These are phyloP conservation scores for Oligia strigilis DNA, from an alignment of 2,888 invertebrate genomes.

Conservation along the genomic window DNA sequence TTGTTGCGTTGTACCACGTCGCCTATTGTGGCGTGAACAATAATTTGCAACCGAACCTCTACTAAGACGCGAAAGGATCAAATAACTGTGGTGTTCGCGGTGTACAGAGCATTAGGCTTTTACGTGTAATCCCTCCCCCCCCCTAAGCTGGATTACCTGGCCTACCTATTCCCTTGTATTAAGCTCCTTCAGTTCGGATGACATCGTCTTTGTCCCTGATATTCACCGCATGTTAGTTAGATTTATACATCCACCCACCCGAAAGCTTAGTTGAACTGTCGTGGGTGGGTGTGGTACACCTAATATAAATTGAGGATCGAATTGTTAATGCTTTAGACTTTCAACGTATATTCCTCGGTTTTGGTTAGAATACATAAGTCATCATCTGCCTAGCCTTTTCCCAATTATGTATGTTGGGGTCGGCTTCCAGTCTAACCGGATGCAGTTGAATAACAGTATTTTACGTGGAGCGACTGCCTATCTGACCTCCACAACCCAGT, in stretches of 20 bases:
- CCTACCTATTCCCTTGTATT: conserved; percentile 81
- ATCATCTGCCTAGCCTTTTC: too few relatives aligned
- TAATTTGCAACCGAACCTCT: conserved; percentile 83
- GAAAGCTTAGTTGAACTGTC: conserved; percentile 65
- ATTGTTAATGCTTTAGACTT: conserved; percentile 50
- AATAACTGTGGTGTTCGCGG: conserved; percentile 79
- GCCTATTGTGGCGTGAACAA: conserved; percentile 81
- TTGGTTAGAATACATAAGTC: neutral
- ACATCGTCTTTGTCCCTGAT: conserved; percentile 80
- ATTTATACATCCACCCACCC: conserved; percentile 74
- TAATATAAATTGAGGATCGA: conserved; percentile 62
- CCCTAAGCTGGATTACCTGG: conserved; percentile 87
- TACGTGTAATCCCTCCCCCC: conserved; percentile 83
- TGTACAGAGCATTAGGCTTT: conserved; percentile 82
- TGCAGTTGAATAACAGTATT: too few relatives aligned
- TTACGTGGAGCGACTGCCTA: too few relatives aligned
- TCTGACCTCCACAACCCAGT: too few relatives aligned
- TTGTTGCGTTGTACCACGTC: conserved; percentile 76
- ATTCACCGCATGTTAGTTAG: conserved; percentile 77
- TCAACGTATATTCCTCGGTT: conserved; percentile 15
- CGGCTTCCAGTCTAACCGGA: too few relatives aligned
- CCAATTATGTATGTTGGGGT: too few relatives aligned
- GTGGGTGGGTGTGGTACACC: conserved; percentile 64
- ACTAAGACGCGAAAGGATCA: conserved; percentile 80
- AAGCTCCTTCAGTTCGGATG: conserved; percentile 81